Percentiles rank a stretch among this genome's conserved stretches.
These are phyloP conservation scores for Vanessa tameamea DNA, from an alignment of 1,140 invertebrate species.

Conservation along the genomic window DNA sequence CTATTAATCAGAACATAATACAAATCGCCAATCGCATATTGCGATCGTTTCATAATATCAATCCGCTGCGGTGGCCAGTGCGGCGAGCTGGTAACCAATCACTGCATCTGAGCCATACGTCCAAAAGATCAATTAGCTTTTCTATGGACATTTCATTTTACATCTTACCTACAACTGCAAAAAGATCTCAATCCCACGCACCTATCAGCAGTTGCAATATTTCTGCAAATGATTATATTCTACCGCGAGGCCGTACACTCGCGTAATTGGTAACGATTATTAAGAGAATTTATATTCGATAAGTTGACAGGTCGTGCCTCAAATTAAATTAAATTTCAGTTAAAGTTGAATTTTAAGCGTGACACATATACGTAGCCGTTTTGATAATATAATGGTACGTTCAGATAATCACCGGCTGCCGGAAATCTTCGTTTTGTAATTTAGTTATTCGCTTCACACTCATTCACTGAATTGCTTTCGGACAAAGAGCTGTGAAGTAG, in stretches of 20 bases:
- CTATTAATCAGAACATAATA: constrained; percentile 8
- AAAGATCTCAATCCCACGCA: constrained; percentile 62
- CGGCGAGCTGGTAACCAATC: constrained; percentile 31
- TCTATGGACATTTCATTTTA: constrained; percentile 57
- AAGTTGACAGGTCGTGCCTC: constrained; percentile 63
- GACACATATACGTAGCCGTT: constrained; percentile 60
- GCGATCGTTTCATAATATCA: constrained; percentile 16
- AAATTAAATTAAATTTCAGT: constrained; percentile 66
- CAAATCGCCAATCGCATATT: not conserved
- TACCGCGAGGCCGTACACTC: constrained; percentile 57
- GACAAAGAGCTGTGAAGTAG: constrained; percentile 17
- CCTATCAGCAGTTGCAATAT: constrained; percentile 44
- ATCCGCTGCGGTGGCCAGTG: constrained; percentile 3
- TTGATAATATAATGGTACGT: constrained; percentile 40
- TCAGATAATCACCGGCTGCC: constrained; percentile 46
- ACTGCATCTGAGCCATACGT: constrained; percentile 34
- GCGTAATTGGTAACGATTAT: constrained; percentile 76
- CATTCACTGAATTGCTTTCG: constrained; percentile 22
- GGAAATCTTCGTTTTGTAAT: constrained; percentile 42
- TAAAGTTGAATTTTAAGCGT: constrained; percentile 59
- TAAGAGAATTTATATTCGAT: constrained; percentile 72
- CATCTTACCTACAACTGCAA: constrained; percentile 55
- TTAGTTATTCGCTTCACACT: constrained; percentile 26
- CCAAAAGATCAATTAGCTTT: constrained; percentile 56
- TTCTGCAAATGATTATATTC: constrained; percentile 51